phyloP scores from a whole-genome alignment of 2,797 vertebrate species.

The Cynodonichthys magdalenae region DNA sequence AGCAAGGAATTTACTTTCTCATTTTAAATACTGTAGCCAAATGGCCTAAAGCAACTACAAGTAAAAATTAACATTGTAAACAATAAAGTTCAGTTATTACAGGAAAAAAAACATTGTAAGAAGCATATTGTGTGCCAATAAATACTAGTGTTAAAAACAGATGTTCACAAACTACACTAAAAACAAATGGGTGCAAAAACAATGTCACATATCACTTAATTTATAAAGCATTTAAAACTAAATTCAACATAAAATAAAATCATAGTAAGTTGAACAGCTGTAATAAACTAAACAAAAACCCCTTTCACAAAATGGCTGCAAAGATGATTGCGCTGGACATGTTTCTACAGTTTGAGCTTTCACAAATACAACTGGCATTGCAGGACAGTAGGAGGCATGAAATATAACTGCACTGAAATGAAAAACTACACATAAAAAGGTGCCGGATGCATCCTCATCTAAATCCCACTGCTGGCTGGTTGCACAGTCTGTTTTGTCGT shows the following conservation, averaged over 20 bases:
- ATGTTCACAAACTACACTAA: constrained; percentile 60
- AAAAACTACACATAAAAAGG: too few relatives aligned
- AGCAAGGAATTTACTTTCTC: constrained; percentile 9
- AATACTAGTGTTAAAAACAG: constrained; percentile 57
- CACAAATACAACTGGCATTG: too few relatives aligned
- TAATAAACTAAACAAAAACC: constrained; percentile 6
- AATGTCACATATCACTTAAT: constrained; percentile 46
- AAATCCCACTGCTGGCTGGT: too few relatives aligned
- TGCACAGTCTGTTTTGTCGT: too few relatives aligned
- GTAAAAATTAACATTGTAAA: constrained; percentile 21
- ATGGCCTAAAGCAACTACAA: background rate
- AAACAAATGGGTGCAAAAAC: constrained; percentile 65
- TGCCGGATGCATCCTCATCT: too few relatives aligned
- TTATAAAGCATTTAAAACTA: constrained; percentile 37
- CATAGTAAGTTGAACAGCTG: constrained; percentile 1
- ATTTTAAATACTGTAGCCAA: constrained; percentile 7
- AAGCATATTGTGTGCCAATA: constrained; percentile 50
- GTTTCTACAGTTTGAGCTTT: too few relatives aligned
- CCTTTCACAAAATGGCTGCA: constrained; percentile 22
- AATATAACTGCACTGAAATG: too few relatives aligned
- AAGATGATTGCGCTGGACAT: constrained; percentile 28
- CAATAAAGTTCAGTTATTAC: constrained; percentile 24
- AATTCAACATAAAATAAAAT: constrained; percentile 10
- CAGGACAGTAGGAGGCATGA: too few relatives aligned
- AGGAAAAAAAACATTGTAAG: constrained; percentile 20